phyloP scores from a whole-genome alignment of 2,888 invertebrate genomes.

The Cantharis rustica region DNA sequence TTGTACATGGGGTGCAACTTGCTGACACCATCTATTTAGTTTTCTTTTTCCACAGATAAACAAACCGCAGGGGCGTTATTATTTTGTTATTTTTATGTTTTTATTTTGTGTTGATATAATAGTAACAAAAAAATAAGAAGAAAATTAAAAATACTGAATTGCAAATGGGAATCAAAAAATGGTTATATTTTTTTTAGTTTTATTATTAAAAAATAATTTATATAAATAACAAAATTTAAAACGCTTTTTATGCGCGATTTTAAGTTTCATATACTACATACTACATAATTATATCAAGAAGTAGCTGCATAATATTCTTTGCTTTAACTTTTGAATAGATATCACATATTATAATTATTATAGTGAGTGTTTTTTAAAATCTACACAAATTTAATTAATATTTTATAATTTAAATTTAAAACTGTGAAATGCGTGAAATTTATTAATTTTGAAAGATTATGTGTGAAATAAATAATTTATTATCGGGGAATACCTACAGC shows the following conservation, averaged over 20 bases:
- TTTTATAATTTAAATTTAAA: not conserved
- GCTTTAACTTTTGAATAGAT: no score
- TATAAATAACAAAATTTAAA: no score
- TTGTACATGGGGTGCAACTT: constrained; percentile 3
- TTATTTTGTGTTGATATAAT: not conserved
- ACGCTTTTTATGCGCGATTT: no score
- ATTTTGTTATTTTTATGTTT: not conserved
- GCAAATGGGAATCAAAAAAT: no score
- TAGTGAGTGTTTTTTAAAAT: no score
- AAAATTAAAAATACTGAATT: not conserved
- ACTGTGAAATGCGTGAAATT: not conserved
- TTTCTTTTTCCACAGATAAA: constrained; percentile 4
- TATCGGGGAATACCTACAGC: not conserved
- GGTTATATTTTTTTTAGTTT: no score
- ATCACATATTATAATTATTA: no score
- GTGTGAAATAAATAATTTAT: not conserved
- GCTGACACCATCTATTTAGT: constrained; percentile 13
- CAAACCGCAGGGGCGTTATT: not conserved
- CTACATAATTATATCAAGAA: no score
- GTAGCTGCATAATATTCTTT: no score
- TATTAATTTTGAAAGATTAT: not conserved
- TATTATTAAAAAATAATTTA: no score
- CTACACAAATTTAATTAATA: not conserved
- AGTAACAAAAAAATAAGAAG: not conserved
- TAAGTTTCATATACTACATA: no score